A percentile compares a stretch with the other conserved stretches of the same genome.
Conservation (phyloP, 2,797 vertebrate species). For the Malurus leucopterus region DNA sequence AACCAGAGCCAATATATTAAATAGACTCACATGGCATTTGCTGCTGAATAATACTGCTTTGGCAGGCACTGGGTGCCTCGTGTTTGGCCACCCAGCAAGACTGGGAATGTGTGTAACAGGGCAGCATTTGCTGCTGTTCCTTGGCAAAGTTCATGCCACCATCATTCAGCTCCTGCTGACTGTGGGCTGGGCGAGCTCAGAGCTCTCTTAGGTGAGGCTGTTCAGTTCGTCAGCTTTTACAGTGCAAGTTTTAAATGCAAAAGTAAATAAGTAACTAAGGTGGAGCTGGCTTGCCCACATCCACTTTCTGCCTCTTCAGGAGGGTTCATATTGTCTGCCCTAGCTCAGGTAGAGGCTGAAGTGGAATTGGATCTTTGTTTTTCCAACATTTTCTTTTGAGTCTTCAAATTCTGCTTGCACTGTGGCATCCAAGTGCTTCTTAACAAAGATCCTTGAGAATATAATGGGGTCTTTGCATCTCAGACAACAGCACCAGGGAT, state of each 20-base stretch:
- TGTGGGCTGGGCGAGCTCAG: not conserved
- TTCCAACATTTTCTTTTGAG: not conserved
- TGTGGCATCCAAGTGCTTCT: not conserved
- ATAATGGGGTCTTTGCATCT: rapidly evolving
- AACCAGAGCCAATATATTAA: not conserved
- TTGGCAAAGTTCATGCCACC: not conserved
- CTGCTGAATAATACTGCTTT: not conserved
- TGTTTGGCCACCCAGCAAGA: conserved; percentile 9
- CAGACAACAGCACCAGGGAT: not conserved
- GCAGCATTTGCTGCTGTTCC: not conserved
- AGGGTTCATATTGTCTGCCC: not conserved
- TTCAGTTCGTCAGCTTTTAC: not conserved
- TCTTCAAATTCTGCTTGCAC: not conserved
- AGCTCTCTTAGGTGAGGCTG: not conserved
- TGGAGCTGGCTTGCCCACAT: not conserved
- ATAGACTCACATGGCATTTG: not conserved
- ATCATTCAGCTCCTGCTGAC: not conserved
- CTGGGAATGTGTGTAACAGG: not conserved
- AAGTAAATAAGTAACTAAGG: not conserved
- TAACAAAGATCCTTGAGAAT: not conserved
- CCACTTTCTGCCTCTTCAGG: not conserved
- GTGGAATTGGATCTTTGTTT: not conserved
- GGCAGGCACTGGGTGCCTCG: not conserved
- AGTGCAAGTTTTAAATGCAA: not conserved
- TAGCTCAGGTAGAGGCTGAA: not conserved